Percentiles rank a stretch among this genome's conserved stretches.
phyloP scores from a whole-genome alignment of 2,113 vertebrate species.

The Nannospalax galili region DNA sequence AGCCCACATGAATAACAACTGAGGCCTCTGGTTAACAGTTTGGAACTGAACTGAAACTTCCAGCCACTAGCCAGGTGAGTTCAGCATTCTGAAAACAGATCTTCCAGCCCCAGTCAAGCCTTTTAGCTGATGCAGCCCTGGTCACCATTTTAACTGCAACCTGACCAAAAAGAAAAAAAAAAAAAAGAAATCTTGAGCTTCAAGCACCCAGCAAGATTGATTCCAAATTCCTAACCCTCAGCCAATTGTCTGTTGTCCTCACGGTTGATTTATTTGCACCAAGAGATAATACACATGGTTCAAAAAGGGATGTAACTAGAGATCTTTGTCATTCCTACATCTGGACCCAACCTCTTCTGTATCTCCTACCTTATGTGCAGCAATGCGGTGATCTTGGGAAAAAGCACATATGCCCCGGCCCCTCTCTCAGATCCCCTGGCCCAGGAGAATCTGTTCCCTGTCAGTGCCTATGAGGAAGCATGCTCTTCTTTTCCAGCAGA shows the following conservation, averaged over 20 bases:
- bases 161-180: background rate
- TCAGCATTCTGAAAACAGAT: background rate
- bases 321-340: background rate
- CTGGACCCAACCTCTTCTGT: background rate
- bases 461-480: background rate
- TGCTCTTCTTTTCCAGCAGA: background rate
- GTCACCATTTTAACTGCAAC: background rate
- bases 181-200: background rate
- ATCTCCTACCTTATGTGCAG: background rate
- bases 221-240: background rate
- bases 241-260: background rate
- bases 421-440: background rate
- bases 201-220: background rate
- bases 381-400: background rate
- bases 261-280: background rate
- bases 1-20: background rate
- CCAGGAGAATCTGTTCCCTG: background rate
- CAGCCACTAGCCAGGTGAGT: background rate
- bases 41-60: background rate
- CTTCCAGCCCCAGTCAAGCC: background rate
- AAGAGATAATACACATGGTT: background rate
- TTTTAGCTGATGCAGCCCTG: background rate
- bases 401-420: background rate
- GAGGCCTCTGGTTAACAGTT: background rate
- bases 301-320: background rate